Evolutionary conservation across 2,797 vertebrate species (phyloP).

Genomic region (Aldrovandia affinis): DNA sequence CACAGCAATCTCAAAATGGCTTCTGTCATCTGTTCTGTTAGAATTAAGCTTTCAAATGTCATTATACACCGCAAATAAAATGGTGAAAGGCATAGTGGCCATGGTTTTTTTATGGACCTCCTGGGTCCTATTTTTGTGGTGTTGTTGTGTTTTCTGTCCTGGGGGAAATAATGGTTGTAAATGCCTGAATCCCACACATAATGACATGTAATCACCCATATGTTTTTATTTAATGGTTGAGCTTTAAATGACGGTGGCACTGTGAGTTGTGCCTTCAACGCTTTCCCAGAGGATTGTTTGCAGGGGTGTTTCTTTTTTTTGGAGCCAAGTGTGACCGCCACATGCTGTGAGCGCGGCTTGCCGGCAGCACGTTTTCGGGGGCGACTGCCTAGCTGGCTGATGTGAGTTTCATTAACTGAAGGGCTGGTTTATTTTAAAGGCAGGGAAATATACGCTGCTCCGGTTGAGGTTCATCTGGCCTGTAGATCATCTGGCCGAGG

Average conservation of each 20-base stretch:
- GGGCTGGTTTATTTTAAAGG: no score
- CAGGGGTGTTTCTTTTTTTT: background rate
- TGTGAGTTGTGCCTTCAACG: constrained; percentile 21
- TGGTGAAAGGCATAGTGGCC: background rate
- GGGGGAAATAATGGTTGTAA: constrained; percentile 20
- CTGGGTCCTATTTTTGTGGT: constrained; percentile 22
- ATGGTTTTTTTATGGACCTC: constrained; percentile 28
- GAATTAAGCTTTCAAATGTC: constrained; percentile 52
- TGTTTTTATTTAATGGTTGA: constrained; percentile 22
- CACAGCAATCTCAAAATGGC: constrained; percentile 43
- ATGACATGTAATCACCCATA: constrained; percentile 38
- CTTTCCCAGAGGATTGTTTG: background rate
- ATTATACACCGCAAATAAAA: constrained; percentile 36
- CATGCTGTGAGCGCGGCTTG: background rate
- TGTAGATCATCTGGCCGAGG: no score
- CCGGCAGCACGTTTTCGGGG: no score
- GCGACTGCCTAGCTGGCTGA: no score
- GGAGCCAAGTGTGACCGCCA: background rate
- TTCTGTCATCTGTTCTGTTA: constrained; percentile 40
- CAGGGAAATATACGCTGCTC: no score
- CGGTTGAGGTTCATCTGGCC: no score
- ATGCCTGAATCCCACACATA: constrained; percentile 27
- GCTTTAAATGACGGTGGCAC: background rate
- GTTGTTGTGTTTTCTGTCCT: constrained; percentile 8
- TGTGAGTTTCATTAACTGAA: no score